Conservation (phyloP, 2,113 vertebrate species). For the Pelmatolapia mariae region DNA sequence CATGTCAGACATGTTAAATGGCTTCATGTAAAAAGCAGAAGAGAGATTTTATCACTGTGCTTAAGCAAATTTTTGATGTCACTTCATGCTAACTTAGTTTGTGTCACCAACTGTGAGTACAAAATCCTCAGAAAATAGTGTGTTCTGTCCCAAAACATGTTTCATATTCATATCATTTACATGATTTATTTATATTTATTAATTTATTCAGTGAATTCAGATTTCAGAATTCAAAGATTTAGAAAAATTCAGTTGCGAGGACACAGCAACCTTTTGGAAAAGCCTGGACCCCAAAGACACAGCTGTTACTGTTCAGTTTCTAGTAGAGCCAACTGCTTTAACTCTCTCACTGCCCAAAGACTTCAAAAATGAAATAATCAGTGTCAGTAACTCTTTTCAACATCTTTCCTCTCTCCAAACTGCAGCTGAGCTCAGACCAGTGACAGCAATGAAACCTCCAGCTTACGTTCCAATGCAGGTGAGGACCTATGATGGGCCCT, state of each 20-base stretch:
- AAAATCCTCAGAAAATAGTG: accelerated
- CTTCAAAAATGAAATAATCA: accelerated
- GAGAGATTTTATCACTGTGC: not conserved
- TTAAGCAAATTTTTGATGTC: not conserved
- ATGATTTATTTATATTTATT: not conserved
- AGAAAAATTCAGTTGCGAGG: too few relatives aligned
- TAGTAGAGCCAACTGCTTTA: not conserved
- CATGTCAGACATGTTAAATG: not conserved
- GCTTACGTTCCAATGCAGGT: not conserved
- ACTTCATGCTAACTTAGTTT: not conserved
- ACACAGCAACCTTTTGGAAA: too few relatives aligned
- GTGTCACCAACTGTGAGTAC: accelerated
- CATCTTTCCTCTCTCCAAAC: not conserved
- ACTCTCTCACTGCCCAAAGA: accelerated
- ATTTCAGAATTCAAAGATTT: not conserved
- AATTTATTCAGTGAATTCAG: not conserved
- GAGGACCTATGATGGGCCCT: accelerated
- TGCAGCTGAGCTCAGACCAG: not conserved
- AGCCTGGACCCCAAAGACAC: not conserved
- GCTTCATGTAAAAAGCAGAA: not conserved
- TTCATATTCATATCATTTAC: accelerated
- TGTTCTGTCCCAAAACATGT: not conserved
- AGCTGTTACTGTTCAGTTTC: not conserved
- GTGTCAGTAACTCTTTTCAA: accelerated
- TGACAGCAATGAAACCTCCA: not conserved